A percentile compares a stretch with the other conserved stretches of the same genome.
Conservation (phyloP, 1,140 invertebrate genomes). For the Drosophila repleta region DNA sequence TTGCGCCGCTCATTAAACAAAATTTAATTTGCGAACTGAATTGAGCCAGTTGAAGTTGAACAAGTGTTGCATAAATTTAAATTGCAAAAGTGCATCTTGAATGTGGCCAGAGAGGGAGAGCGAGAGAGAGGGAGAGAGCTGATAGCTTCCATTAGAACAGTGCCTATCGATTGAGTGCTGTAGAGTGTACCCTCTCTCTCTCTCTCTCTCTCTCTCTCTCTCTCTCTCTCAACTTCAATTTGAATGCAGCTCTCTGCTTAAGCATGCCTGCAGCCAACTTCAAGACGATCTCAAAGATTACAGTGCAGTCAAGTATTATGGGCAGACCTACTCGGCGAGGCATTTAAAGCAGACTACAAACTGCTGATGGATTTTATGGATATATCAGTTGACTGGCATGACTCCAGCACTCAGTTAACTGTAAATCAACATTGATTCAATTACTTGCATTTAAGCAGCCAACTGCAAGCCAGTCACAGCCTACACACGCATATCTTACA, state of each 20-base stretch:
- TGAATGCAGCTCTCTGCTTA: not conserved
- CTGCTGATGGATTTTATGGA: no score
- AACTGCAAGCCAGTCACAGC: not conserved
- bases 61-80: slow-evolving; percentile 15
- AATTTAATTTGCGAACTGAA: slow-evolving; percentile 72
- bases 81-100: no score
- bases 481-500: not conserved
- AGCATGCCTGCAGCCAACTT: not conserved
- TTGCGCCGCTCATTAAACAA: slow-evolving; percentile 78
- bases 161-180: no score
- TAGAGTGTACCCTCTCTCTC: not conserved
- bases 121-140: no score
- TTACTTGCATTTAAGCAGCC: not conserved
- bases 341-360: no score
- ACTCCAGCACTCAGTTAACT: no score
- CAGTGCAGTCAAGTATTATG: not conserved
- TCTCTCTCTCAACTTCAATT: not conserved
- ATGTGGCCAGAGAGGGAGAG: no score
- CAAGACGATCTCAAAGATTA: not conserved
- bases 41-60: not conserved
- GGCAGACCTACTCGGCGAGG: not conserved
- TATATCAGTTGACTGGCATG: no score
- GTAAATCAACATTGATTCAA: no score
- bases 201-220: not conserved
- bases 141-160: no score